Base-by-base conservation (phyloP, 2,113 vertebrate genomes). In the Syrmaticus mikado region DNA sequence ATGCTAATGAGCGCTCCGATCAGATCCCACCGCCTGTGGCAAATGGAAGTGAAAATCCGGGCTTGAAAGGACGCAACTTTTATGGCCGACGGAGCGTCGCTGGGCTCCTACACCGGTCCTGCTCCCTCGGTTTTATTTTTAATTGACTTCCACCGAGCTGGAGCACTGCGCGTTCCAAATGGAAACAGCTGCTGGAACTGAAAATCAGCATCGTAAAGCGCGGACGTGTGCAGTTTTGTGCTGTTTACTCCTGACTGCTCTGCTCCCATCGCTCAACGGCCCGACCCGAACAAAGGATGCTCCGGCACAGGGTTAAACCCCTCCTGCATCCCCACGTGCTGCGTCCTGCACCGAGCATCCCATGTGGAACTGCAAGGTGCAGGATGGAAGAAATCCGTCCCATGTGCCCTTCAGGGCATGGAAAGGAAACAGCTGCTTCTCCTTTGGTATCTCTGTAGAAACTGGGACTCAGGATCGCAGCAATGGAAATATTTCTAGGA, bases 151-250 rank as follows among this genome's bases (percentile, higher is more conserved):
- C 40, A 13, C 78, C 50, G 94, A 92, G 92, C 80, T 25, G 19
- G 82, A 95, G 83, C 38, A 12, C 89, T 93, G 82, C 67, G 73
- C 61, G 1, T 90, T 96, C 92, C 85, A 72, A 88, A 82, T 8
- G 45, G 53, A 77, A 64, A 64, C 93, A 95, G 96, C 95, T 96
- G 96, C 75, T 83, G 92, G 71, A 87, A 90, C 91, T 75, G 79
- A 91, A 80, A 97, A 96, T 88, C 94, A 89, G 94, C 91, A 93
- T 71, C 93, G 38, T 64, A 68, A 95, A 96, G 87, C 83, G 88
- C 67, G 25, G 87, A 87, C 45, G 57, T 64, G 60, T 66, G 66
- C 88, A 17, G 52, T 92, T 95, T 94, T 66, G 73, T 48, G 92
- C 84, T 64, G 89, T 27, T 96, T 67, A 0, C 93, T 95, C 73